These are phyloP conservation scores for Ifrita kowaldi DNA, from an alignment of 2,113 vertebrate species.

Conservation along the genomic window DNA sequence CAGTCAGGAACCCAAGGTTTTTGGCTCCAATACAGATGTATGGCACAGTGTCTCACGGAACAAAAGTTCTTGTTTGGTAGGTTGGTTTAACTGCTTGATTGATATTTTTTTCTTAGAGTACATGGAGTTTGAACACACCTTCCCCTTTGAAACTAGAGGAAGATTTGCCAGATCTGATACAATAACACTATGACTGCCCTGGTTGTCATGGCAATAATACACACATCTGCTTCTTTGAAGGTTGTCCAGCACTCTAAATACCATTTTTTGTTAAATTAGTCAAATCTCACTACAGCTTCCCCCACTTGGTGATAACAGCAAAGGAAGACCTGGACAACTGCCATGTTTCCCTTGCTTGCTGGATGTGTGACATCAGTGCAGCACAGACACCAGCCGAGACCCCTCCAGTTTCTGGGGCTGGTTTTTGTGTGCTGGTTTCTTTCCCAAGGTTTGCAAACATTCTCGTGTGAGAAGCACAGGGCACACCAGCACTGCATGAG, in stretches of 20 bases:
- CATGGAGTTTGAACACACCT: accelerated
- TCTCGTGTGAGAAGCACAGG: not conserved
- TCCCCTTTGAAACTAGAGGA: not conserved
- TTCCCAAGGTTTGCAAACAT: not conserved
- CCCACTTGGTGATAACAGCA: not conserved
- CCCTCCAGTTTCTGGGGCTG: not conserved
- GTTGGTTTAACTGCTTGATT: not conserved
- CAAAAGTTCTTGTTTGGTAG: not conserved
- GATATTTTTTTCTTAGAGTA: not conserved
- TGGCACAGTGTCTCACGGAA: not conserved
- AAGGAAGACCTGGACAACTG: not conserved
- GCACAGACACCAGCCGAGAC: not conserved
- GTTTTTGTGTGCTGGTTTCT: not conserved
- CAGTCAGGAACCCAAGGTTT: not conserved
- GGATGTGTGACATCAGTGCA: not conserved
- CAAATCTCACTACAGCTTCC: not conserved
- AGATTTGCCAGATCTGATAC: not conserved
- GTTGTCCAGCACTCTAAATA: not conserved
- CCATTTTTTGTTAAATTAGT: not conserved
- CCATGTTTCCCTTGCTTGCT: not conserved
- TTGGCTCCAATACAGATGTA: not conserved
- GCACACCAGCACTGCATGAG: not conserved
- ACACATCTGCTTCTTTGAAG: not conserved
- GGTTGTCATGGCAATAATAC: not conserved
- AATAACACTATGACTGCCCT: not conserved